Percentiles rank a stretch among this genome's conserved stretches.
These are phyloP conservation scores for Nerophis lumbriciformis DNA, from an alignment of 2,113 vertebrate genomes.

Conservation along the genomic window DNA sequence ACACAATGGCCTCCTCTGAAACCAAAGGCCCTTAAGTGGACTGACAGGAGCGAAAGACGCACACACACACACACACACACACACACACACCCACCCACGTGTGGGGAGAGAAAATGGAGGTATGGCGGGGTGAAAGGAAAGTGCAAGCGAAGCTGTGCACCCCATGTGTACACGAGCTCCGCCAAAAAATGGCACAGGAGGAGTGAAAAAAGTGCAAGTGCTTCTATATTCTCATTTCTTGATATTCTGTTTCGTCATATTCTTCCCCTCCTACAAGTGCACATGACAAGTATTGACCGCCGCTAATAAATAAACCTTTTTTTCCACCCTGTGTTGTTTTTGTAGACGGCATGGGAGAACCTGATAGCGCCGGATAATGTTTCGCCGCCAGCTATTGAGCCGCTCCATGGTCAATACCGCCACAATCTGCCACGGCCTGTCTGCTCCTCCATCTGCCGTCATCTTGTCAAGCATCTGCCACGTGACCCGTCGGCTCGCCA, in stretches of 20 bases:
- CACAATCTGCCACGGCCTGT: constrained; percentile 28
- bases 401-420: constrained; percentile 40
- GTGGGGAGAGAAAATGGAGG: constrained; percentile 24
- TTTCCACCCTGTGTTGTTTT: constrained; percentile 1
- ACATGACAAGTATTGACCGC: background rate
- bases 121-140: constrained; percentile 14
- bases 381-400: constrained; percentile 44
- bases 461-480: background rate
- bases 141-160: constrained; percentile 55
- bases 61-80: constrained; percentile 10
- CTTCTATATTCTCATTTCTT: too few species aligned
- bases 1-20: constrained; percentile 78
- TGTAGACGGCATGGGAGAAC: constrained; percentile 19
- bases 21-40: constrained; percentile 76
- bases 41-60: constrained; percentile 61
- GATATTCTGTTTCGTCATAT: background rate
- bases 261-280: background rate
- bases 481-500: too few species aligned
- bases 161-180: background rate
- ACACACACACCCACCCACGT: constrained; percentile 23
- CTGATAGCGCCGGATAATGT: constrained; percentile 37
- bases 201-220: background rate
- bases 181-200: constrained; percentile 4
- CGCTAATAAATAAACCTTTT: constrained; percentile 8
- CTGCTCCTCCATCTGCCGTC: constrained; percentile 27